phyloP scores from a whole-genome alignment of 2,797 vertebrate species.

The Hirundo rustica region DNA sequence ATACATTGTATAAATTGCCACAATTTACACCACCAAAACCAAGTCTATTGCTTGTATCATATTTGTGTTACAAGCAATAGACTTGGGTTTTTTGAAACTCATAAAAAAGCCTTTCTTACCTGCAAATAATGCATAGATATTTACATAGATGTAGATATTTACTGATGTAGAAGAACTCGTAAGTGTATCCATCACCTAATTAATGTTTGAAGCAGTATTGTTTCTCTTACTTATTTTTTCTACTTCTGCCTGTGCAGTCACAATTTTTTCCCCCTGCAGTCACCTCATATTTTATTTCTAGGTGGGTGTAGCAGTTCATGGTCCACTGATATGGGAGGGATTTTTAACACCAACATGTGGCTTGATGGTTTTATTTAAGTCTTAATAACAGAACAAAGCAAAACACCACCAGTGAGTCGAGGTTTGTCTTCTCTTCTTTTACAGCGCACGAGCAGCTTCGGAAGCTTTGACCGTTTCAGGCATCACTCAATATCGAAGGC shows the following conservation, averaged over 20 bases:
- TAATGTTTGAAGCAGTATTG: not conserved
- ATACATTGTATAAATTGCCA: not conserved
- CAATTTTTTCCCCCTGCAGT: not conserved
- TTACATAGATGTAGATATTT: not conserved
- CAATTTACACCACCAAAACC: not conserved
- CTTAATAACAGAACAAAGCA: not conserved
- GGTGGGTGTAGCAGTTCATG: not conserved
- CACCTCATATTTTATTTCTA: not conserved
- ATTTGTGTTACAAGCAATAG: not conserved
- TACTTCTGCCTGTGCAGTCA: not conserved
- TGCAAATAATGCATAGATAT: not conserved
- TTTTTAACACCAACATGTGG: not conserved
- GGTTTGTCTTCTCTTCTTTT: constrained; percentile 42
- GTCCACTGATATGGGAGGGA: not conserved
- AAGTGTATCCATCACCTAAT: not conserved
- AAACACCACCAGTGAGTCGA: not conserved
- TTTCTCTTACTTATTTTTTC: not conserved
- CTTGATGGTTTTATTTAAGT: not conserved
- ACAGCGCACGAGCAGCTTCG: constrained; percentile 86
- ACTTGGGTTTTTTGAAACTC: not conserved
- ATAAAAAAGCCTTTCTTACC: not conserved
- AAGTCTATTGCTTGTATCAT: not conserved
- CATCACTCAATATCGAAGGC: constrained; percentile 73
- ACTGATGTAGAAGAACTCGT: not conserved
- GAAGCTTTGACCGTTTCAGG: constrained; percentile 82